A percentile compares a stretch with the other conserved stretches of the same genome.
phyloP scores from a whole-genome alignment of 2,113 vertebrate species.

The Monopterus albus region DNA sequence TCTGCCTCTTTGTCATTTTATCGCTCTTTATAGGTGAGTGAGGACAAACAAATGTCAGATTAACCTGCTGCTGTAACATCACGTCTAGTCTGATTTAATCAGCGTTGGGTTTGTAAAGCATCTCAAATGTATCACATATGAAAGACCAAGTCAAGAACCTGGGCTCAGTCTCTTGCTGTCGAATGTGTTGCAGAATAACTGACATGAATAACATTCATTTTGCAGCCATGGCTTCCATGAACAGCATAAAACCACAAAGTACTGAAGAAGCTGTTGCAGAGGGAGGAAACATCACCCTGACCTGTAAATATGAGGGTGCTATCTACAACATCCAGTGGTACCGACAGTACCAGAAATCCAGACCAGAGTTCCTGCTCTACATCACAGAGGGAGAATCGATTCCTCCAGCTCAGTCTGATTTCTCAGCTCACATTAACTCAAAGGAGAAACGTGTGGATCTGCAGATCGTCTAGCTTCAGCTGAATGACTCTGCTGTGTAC shows the following conservation, averaged over 20 bases:
- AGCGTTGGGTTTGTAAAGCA: too few species aligned
- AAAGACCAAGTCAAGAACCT: neutral
- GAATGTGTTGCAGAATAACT: conserved; percentile 3
- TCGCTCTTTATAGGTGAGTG: conserved; percentile 28
- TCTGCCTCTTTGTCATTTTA: conserved; percentile 6
- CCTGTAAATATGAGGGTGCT: conserved; percentile 31
- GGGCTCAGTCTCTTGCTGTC: neutral
- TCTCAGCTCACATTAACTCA: conserved; percentile 14
- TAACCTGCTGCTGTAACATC: too few species aligned
- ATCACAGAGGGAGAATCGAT: neutral
- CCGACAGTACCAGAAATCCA: conserved; percentile 17
- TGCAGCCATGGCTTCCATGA: conserved; percentile 22
- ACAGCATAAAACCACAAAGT: conserved; percentile 27
- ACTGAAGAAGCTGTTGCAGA: conserved; percentile 27
- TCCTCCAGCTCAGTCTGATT: neutral
- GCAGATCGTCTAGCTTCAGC: neutral
- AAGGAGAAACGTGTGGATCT: neutral
- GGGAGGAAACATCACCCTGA: conserved; percentile 32
- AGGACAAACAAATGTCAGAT: too few species aligned
- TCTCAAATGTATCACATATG: too few species aligned
- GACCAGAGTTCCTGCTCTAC: conserved; percentile 35
- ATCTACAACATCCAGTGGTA: conserved; percentile 28
- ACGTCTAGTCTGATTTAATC: too few species aligned
- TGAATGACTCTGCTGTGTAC: too few species aligned
- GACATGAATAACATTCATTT: conserved; percentile 24